phyloP scores from a whole-genome alignment of 2,888 invertebrate species.

The Torymus auratus region DNA sequence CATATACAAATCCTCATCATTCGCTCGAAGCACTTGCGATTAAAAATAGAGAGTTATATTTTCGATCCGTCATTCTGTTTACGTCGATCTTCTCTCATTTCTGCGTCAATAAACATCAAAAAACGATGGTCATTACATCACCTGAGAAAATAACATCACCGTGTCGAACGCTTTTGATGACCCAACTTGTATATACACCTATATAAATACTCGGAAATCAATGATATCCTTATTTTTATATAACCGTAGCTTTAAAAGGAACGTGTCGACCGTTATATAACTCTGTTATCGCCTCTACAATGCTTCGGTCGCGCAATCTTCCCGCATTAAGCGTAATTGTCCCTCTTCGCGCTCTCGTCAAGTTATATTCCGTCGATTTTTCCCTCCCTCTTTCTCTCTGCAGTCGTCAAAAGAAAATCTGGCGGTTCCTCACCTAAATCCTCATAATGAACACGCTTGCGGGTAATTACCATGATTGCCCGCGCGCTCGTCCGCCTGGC shows the following conservation, averaged over 20 bases:
- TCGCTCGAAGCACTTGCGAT: not conserved
- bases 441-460: conserved; percentile 69
- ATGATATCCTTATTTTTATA: too few species aligned
- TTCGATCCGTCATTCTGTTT: not conserved
- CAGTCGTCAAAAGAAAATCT: conserved; percentile 33
- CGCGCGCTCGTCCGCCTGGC: conserved; percentile 60
- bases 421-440: conserved; percentile 26
- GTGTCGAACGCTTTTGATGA: too few species aligned
- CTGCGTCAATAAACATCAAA: too few species aligned
- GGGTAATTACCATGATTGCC: conserved; percentile 73
- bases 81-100: not conserved
- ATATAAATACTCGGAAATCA: too few species aligned
- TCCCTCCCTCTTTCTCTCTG: not conserved
- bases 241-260: too few species aligned
- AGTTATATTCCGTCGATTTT: conserved; percentile 37
- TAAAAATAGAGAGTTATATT: conserved; percentile 10
- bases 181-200: too few species aligned
- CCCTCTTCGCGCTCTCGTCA: not conserved
- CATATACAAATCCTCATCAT: conserved; percentile 4
- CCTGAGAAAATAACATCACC: too few species aligned
- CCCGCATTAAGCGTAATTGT: conserved; percentile 18
- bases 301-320: too few species aligned
- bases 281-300: too few species aligned
- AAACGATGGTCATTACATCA: too few species aligned
- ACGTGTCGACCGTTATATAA: too few species aligned